Evolutionary conservation across 2,888 invertebrate species (phyloP).

Genomic region (Rotaria magnacalcarata): DNA sequence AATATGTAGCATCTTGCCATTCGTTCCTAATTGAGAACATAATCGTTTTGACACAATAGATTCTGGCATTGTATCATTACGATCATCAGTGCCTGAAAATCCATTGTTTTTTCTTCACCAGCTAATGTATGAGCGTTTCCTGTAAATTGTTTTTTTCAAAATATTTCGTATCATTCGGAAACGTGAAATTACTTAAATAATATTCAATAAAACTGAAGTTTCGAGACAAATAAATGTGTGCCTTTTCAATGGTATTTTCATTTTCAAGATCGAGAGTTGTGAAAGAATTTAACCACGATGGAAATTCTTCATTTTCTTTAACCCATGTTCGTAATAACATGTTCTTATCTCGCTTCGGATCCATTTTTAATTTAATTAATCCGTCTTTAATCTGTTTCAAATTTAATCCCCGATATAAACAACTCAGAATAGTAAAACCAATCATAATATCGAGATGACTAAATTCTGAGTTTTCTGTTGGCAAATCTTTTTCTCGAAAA

Average conservation of each 20-base stretch:
- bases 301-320: conserved; percentile 12
- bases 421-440: not conserved
- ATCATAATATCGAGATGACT: conserved; percentile 5
- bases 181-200: conserved; percentile 1
- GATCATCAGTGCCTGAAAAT: conserved; percentile 6
- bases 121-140: conserved; percentile 21
- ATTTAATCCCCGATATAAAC: not conserved
- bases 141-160: not conserved
- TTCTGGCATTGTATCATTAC: not conserved
- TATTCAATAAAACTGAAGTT: conserved; percentile 4
- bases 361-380: not conserved
- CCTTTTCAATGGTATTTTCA: not conserved
- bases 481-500: not conserved
- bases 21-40: not conserved
- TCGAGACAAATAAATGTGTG: not conserved
- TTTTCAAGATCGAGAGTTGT: not conserved
- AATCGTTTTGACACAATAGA: not conserved
- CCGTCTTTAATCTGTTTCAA: not conserved
- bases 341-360: not conserved
- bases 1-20: not conserved
- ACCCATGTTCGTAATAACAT: not conserved
- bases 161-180: not conserved
- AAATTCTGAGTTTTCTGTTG: not conserved
- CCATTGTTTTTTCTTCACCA: not conserved
- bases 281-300: not conserved